phyloP scores from a whole-genome alignment of 1,140 invertebrate species.

The Drosophila sproati region DNA sequence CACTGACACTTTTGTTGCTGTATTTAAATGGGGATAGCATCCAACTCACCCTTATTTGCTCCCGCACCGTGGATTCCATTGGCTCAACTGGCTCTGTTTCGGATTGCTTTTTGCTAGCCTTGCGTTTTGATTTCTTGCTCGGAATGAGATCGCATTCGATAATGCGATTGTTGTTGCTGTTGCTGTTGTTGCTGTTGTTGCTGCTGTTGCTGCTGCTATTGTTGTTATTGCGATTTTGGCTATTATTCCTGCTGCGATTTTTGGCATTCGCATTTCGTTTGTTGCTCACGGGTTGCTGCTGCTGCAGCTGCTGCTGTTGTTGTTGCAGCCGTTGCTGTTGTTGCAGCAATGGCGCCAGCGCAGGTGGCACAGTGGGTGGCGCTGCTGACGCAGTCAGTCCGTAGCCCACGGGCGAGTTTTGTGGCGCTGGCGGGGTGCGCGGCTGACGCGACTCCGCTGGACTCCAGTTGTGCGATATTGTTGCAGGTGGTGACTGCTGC shows the following conservation, averaged over 20 bases:
- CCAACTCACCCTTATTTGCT: slow-evolving; percentile 67
- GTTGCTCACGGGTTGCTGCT: slow-evolving; percentile 22
- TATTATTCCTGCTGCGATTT: slow-evolving; percentile 34
- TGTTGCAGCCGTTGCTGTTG: slow-evolving; percentile 33
- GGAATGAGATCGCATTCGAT: slow-evolving; percentile 81
- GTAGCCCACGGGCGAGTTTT: slow-evolving; percentile 75
- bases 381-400: slow-evolving; percentile 33
- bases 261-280: slow-evolving; percentile 39
- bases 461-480: slow-evolving; percentile 57
- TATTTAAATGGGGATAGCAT: background rate
- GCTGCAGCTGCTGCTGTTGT: slow-evolving; percentile 18
- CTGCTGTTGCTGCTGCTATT: slow-evolving; percentile 46
- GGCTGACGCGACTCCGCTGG: slow-evolving; percentile 53
- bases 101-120: slow-evolving; percentile 51
- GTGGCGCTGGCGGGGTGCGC: slow-evolving; percentile 73
- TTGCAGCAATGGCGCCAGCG: slow-evolving; percentile 62
- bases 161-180: slow-evolving; percentile 65
- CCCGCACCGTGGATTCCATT: slow-evolving; percentile 57
- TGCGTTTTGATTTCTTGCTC: slow-evolving; percentile 79
- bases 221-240: slow-evolving; percentile 25
- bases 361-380: slow-evolving; percentile 47
- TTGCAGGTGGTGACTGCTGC: slow-evolving; percentile 24
- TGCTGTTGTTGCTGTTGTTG: slow-evolving; percentile 28
- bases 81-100: slow-evolving; percentile 47
- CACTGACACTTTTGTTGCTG: background rate